Base-by-base conservation (phyloP, 2,888 invertebrate genomes). In the Pocota personata region DNA sequence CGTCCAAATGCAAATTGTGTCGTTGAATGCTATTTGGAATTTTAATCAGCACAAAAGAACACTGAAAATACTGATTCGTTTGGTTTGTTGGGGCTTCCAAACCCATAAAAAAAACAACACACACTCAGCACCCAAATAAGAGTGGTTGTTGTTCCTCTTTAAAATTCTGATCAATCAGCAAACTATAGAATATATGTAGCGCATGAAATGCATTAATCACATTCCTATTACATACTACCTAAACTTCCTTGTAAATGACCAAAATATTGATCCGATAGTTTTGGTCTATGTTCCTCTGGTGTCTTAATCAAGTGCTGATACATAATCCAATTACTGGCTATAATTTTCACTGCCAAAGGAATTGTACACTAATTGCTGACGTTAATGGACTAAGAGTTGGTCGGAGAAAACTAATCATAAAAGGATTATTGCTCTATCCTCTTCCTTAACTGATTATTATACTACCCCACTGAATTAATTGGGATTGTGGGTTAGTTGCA, bases 1-100 rank as follows among this genome's bases (percentile, higher is more conserved):
- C 57, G 66, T 35, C 7, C 37, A 58, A 76, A 76, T 76, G 76
- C 67, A 76, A 76, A 76, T 76, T 67, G 27, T 27, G 1, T 43
- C 14, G 57, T 27, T 46, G 66, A 66, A 57, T 66, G 21, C 21
- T 52, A 40, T 66, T 66, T 32, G 40, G 75, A 75, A 75, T 66
- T 43, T 66, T 46, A 64, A 75, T 55, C 55, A 55, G 55, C 46
- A 14, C 60, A 16, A 58, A 43, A 57, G n/a, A 50, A 27, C 37
- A 50, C 60, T 52, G 16, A 40, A 73, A 19, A 60, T 48, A 27
- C 50, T 16, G 37, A 73, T 62, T 52, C 50, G 50, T 50, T 30
- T 14, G 3, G 21, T n/a, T 24, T 48, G 7, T 3, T 30, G 14
- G 62, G 3, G 32, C 43, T 57, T 62, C 19, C 1, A 19, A 32